Percentiles rank a stretch among this genome's conserved stretches.
Conservation (phyloP, 2,797 vertebrate species). For the Argentina silus region DNA sequence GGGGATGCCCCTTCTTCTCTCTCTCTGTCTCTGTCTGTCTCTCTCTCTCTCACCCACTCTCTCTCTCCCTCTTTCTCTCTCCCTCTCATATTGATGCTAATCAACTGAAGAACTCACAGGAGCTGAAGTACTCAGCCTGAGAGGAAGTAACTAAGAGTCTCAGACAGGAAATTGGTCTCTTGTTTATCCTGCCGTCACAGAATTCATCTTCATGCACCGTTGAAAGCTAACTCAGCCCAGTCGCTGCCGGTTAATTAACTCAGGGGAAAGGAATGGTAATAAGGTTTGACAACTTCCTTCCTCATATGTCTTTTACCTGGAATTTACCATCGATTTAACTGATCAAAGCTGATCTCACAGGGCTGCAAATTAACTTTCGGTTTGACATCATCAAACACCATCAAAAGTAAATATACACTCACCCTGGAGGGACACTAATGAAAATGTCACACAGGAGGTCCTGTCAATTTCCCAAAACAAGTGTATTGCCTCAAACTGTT, state of each 20-base stretch:
- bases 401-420: neutral
- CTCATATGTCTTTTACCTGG: conserved; percentile 31
- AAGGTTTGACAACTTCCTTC: conserved; percentile 33
- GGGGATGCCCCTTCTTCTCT: neutral
- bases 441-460: neutral
- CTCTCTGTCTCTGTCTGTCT: neutral
- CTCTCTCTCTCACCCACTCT: neutral
- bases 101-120: conserved; percentile 15
- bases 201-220: conserved; percentile 47
- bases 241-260: conserved; percentile 29
- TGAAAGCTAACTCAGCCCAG: conserved; percentile 19
- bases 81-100: conserved; percentile 6
- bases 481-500: neutral
- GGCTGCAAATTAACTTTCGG: neutral
- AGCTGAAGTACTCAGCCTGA: conserved; percentile 10
- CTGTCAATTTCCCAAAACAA: conserved; percentile 5
- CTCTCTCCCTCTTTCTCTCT: neutral
- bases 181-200: conserved; percentile 38
- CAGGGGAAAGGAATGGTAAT: conserved; percentile 12
- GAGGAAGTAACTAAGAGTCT: conserved; percentile 17
- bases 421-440: neutral
- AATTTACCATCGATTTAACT: conserved; percentile 30
- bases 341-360: neutral
- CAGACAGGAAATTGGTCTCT: conserved; percentile 51
- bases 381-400: neutral